phyloP scores from a whole-genome alignment of 2,113 vertebrate genomes.

The Ailuropoda melanoleuca region DNA sequence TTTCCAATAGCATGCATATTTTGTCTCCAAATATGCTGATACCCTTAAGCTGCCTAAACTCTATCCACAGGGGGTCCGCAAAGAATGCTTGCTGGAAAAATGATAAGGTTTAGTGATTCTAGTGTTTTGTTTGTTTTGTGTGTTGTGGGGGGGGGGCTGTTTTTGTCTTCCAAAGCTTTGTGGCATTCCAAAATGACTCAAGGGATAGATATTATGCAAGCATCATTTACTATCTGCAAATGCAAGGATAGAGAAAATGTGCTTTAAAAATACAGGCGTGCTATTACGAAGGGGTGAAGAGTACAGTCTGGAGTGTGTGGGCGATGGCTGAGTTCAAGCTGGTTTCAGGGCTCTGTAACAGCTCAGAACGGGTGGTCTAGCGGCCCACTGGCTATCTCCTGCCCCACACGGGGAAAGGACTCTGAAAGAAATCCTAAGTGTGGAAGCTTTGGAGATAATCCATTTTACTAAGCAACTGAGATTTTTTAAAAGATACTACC shows the following conservation, averaged over 20 bases:
- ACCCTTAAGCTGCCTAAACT: not conserved
- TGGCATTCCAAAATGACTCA: slow-evolving; percentile 16
- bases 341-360: not conserved
- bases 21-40: slow-evolving; percentile 20
- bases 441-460: not conserved
- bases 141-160: not conserved
- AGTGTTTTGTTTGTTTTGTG: not conserved
- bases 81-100: slow-evolving; percentile 17
- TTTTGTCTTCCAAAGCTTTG: slow-evolving; percentile 31
- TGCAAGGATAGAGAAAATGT: not conserved
- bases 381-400: not conserved
- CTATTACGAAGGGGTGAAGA: not conserved
- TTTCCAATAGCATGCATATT: slow-evolving; percentile 25
- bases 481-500: not conserved
- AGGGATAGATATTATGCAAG: not conserved
- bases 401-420: not conserved
- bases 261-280: not conserved
- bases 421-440: slow-evolving; percentile 54
- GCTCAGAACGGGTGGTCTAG: not conserved
- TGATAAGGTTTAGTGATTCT: not conserved
- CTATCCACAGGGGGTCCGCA: not conserved
- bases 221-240: not conserved
- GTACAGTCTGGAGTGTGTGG: not conserved
- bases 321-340: not conserved
- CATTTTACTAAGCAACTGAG: slow-evolving; percentile 48